Evolutionary conservation across 2,888 invertebrate species (phyloP), one percentile per base, ranked within the genome.

Genomic region (Idaea straminata): DNA sequence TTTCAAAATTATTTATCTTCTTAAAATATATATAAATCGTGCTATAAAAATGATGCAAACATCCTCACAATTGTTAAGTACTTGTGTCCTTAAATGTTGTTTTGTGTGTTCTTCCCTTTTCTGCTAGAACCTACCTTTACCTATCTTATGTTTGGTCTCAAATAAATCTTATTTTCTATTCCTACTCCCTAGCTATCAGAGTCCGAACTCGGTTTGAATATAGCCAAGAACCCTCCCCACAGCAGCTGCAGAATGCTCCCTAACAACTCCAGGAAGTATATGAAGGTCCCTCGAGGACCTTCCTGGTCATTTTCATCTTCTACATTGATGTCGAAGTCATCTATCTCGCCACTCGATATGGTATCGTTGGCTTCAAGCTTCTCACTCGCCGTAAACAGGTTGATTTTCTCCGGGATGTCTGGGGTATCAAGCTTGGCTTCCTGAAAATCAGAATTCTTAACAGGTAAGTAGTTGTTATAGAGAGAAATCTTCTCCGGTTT

Each of bases 401-500:
- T 83, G 3, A 90, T 74, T 66, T 89, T 90, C 64, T 90, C 90
- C 0, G 90, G 90, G 76, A 16, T 15, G 5, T 59, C 58, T 15
- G 58, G 15, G 5, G 58, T 5, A 7, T 16, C 15, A 15, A 16
- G 15, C 5, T n/a, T 16, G 15, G 6, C n/a, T 59, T 59, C 58
- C 15, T 47, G 58, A 15, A 16, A 16, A 59, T 59, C 4, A 15
- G 6, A 16, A 15, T 15, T 59, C 58, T 88, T 89, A 15, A 70
- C 62, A 1, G 88, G 87, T 61, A 88, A 72, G 64, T 89, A 88
- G 47, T 78, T 87, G 0, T 87, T 84, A 61, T 81, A 89, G 0
- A 90, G 68, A 0, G 81, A 83, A 4, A 91, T 74, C 67, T 92
- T 92, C 66, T 92, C 92, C 0, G 92, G 92, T 77, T 90, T 92